phyloP scores from a whole-genome alignment of 2,797 vertebrate genomes.

The Yasuhikotakia modesta region DNA sequence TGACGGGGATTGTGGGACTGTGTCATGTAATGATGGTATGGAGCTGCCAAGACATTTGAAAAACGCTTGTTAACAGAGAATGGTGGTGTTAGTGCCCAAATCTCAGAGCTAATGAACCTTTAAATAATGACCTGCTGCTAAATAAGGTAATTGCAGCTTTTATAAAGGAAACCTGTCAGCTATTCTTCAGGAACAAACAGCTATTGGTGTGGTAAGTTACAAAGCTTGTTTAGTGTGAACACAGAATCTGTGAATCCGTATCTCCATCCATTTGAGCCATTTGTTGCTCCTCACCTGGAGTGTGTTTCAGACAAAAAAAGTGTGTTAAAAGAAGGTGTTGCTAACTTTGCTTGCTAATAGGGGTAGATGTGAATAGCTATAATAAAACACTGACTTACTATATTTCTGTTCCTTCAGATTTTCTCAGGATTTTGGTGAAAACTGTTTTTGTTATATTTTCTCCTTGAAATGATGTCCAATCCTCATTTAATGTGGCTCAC shows the following conservation, averaged over 20 bases:
- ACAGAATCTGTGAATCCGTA: not conserved
- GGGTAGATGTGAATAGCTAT: not conserved
- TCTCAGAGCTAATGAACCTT: slow-evolving; percentile 54
- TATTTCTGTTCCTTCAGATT: not conserved
- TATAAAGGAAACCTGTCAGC: slow-evolving; percentile 35
- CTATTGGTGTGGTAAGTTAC: not conserved
- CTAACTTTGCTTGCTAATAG: not conserved
- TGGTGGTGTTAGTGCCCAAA: slow-evolving; percentile 50
- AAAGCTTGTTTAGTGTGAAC: not conserved
- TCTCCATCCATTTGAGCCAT: too few relatives aligned
- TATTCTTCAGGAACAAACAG: slow-evolving; percentile 32
- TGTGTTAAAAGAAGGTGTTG: not conserved
- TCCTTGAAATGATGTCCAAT: too few relatives aligned
- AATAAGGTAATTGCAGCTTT: slow-evolving; percentile 51
- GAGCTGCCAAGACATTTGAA: slow-evolving; percentile 52
- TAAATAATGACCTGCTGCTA: slow-evolving; percentile 50
- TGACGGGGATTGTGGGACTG: slow-evolving; percentile 52
- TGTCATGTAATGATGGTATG: slow-evolving; percentile 56
- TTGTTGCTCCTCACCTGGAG: not conserved
- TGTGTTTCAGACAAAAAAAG: not conserved
- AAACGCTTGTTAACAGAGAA: slow-evolving; percentile 59
- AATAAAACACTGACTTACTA: not conserved
- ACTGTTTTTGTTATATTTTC: too few relatives aligned
- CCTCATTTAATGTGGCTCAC: too few relatives aligned
- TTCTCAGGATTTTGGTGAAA: too few relatives aligned